These are phyloP conservation scores for Toxonevra muliebris DNA, from an alignment of 2,888 invertebrate genomes.

Conservation along the genomic window DNA sequence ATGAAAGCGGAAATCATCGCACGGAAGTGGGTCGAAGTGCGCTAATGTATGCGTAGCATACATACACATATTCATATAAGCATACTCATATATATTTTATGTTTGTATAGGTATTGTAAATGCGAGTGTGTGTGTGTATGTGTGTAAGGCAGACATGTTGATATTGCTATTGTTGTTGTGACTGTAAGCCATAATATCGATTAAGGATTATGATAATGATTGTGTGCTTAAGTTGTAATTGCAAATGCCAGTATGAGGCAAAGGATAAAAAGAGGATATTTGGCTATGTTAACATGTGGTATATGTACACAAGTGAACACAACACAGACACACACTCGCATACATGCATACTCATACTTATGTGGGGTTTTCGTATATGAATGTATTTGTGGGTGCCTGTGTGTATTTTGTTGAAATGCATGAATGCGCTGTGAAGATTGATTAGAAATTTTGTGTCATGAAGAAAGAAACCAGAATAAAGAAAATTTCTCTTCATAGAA, in stretches of 20 bases:
- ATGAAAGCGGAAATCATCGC: constrained; percentile 41
- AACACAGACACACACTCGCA: neutral
- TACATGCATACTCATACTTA: constrained; percentile 1
- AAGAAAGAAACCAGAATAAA: no score
- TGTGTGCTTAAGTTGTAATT: constrained; percentile 63
- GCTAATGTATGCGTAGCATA: constrained; percentile 1
- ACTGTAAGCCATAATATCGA: constrained; percentile 58
- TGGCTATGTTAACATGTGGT: constrained; percentile 2
- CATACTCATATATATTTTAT: neutral
- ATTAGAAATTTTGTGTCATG: constrained; percentile 45
- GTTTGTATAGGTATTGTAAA: constrained; percentile 1
- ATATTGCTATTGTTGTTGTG: constrained; percentile 21
- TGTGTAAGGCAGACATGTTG: constrained; percentile 7
- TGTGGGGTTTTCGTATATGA: neutral
- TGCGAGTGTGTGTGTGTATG: constrained; percentile 10
- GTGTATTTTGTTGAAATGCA: constrained; percentile 42
- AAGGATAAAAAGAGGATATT: constrained; percentile 3
- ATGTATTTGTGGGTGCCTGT: constrained; percentile 2
- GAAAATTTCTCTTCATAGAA: no score
- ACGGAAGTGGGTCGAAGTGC: constrained; percentile 49
- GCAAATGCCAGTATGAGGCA: constrained; percentile 42
- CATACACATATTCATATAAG: no score
- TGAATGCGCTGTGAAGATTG: constrained; percentile 54
- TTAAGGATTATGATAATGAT: constrained; percentile 64
- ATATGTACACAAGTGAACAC: neutral